Evolutionary conservation across 2,888 invertebrate species (phyloP).

Genomic region (Morpho achilles): DNA sequence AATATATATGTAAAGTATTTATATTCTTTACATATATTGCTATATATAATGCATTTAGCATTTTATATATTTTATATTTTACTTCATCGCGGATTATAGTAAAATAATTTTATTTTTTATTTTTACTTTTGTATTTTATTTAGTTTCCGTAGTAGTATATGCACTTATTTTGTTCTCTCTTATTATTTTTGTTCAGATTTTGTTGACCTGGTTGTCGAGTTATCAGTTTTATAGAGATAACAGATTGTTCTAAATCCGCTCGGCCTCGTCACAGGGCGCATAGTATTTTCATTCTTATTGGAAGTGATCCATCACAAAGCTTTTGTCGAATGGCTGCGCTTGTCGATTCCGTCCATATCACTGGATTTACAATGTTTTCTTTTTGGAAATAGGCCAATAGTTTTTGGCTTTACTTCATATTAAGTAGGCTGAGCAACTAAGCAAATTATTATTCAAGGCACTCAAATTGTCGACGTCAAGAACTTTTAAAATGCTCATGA

Average conservation of each 20-base stretch:
- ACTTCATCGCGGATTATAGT: no score
- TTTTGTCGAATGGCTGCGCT: constrained; percentile 3
- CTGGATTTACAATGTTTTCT: constrained; percentile 1
- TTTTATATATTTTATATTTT: no score
- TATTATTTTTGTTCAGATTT: not conserved
- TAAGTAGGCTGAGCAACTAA: not conserved
- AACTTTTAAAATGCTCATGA: no score
- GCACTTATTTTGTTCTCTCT: no score
- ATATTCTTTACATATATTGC: no score
- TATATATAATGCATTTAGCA: no score
- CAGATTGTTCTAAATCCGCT: constrained; percentile 2
- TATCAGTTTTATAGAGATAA: not conserved
- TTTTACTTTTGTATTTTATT: no score
- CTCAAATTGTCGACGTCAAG: no score
- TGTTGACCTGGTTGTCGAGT: not conserved
- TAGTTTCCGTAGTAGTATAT: no score
- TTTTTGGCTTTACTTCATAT: constrained; percentile 1
- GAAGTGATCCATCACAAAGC: constrained; percentile 4
- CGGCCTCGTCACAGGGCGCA: not conserved
- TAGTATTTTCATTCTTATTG: constrained; percentile 5
- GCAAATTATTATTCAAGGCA: no score
- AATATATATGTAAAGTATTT: no score
- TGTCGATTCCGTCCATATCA: constrained; percentile 6
- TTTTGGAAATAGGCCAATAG: not conserved
- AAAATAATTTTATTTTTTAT: no score